Base-by-base conservation (phyloP, 2,888 invertebrate species). In the Drosophila neotestacea region DNA sequence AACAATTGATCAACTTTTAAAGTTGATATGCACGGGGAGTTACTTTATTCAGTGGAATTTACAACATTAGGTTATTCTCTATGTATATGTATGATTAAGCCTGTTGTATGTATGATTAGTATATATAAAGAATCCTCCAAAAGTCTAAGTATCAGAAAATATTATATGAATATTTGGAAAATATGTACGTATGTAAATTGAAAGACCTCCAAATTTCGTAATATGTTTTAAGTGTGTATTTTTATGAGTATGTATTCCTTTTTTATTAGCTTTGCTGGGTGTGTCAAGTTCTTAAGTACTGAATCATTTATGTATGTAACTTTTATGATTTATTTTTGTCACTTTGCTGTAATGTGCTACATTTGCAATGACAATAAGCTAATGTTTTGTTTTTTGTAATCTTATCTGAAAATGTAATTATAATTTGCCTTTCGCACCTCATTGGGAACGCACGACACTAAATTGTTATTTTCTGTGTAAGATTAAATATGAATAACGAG, bases 391-490 rank as follows among this genome's bases (percentile, higher is more conserved):
- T 34, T 28, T 6, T 27, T 34, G 39, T 60, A 64, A 73, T 79
- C 80, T 85, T 67, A 77, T 88, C 77, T 32, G 4, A 48, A 71
- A 71, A 61, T 70, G 70, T 68, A 76, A 82, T 71, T 88, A 69
- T 74, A 82, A 77, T 73, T 82, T 58, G 42, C 41, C 42, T 58
- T 55, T 65, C 16, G 55, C 36, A 54, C 22, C 61, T 58, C 54
- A 47, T 69, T 66, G 54, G 66, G 28, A 60, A 55, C 10, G 51
- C 36, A 61, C 9, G 7, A 27, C 27, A 34, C 13, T 4, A 52
- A 63, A 50, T 47, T 22, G 58, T 54, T 44, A 34, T 64, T 52
- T 56, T 41, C 34, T 28, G 41, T 61, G 11, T 56, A 59, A 44
- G 55, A 56, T 61, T 70, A 58, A 50, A 60, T 70, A 50, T 50